A percentile compares a stretch with the other conserved stretches of the same genome.
These are phyloP conservation scores for Halyomorpha halys DNA, from an alignment of 1,140 invertebrate genomes.

Conservation along the genomic window DNA sequence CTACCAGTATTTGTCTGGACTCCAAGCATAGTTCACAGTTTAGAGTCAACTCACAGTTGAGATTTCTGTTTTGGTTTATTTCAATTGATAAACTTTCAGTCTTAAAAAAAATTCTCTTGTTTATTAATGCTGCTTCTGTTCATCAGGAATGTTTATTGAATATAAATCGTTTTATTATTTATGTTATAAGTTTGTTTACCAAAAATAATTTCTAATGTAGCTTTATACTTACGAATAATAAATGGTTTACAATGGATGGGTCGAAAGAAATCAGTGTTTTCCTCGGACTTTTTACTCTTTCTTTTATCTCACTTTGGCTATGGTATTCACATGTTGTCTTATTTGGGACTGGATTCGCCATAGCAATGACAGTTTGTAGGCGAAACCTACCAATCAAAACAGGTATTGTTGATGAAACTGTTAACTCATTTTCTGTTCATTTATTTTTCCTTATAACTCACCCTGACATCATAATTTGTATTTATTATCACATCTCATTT, in stretches of 20 bases:
- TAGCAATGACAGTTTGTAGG: conserved; percentile 12
- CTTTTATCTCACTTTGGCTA: conserved; percentile 1
- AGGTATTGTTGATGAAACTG: background rate
- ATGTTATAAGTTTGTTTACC: too few relatives aligned
- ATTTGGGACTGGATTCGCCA: conserved; percentile 9
- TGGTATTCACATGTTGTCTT: conserved; percentile 11
- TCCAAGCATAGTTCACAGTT: background rate
- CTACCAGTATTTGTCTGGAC: conserved; percentile 7
- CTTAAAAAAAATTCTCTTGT: too few relatives aligned
- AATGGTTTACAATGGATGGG: background rate
- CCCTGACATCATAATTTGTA: too few relatives aligned
- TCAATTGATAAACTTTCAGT: too few relatives aligned
- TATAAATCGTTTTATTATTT: too few relatives aligned
- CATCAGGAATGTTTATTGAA: too few relatives aligned
- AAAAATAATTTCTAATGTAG: too few relatives aligned
- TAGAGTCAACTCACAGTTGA: too few relatives aligned
- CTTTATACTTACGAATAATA: too few relatives aligned
- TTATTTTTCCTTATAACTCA: too few relatives aligned
- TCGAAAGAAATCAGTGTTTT: conserved; percentile 4
- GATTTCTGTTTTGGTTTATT: too few relatives aligned
- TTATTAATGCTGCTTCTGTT: too few relatives aligned
- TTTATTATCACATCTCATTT: background rate
- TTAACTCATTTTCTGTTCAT: background rate
- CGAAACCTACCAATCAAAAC: conserved; percentile 7
- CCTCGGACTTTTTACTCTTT: background rate